Conservation (phyloP, 2,797 vertebrate species). For the Eospalax fontanierii region DNA sequence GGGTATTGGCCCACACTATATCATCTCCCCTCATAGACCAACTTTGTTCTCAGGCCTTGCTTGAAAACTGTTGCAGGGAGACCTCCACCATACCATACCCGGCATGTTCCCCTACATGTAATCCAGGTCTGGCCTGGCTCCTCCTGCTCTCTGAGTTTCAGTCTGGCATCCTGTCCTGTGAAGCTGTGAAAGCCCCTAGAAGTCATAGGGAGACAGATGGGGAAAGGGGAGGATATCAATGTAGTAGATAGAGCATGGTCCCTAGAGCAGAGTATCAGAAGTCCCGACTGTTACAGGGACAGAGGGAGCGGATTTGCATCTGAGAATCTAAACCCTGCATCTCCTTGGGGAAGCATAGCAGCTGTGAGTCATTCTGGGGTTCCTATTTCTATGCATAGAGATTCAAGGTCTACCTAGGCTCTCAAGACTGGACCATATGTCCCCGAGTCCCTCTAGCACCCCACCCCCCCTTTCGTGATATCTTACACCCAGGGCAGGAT, state of each 20-base stretch:
- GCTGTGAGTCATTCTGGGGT: neutral
- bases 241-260: neutral
- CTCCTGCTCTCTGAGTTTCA: slow-evolving; percentile 49
- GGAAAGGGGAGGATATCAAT: neutral
- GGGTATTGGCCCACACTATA: neutral
- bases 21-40: neutral
- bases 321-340: slow-evolving; percentile 46
- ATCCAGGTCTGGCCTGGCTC: slow-evolving; percentile 25
- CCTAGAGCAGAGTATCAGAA: neutral
- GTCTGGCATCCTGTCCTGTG: slow-evolving; percentile 58
- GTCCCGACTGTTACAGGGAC: neutral
- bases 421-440: neutral
- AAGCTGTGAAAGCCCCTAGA: slow-evolving; percentile 78
- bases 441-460: neutral
- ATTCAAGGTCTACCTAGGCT: neutral
- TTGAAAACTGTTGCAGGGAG: neutral
- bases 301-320: slow-evolving; percentile 62
- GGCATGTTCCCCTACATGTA: neutral
- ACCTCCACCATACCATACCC: neutral
- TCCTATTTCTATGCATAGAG: neutral
- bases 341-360: neutral
- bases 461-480: neutral
- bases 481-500: neutral
- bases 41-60: neutral
- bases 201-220: neutral